A percentile compares a stretch with the other conserved stretches of the same genome.
Evolutionary conservation across 2,888 invertebrate genomes (phyloP).

Genomic region (Eilema griseolum): DNA sequence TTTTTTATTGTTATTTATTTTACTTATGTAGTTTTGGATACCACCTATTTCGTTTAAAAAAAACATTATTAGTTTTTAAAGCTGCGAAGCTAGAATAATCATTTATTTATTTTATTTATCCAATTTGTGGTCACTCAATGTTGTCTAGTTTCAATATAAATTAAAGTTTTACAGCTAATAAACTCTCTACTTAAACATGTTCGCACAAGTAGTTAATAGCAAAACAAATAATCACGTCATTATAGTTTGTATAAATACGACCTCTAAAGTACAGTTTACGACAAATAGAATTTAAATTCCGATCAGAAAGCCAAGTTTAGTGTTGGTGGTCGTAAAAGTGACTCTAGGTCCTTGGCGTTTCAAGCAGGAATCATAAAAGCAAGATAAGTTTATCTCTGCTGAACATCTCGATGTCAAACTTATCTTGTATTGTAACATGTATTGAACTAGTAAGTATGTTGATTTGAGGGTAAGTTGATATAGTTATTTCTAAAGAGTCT

Average conservation of each 20-base stretch:
- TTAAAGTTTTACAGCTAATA: slow-evolving; percentile 4
- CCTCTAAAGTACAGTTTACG: slow-evolving; percentile 23
- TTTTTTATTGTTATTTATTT: background rate
- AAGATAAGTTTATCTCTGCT: slow-evolving; percentile 49
- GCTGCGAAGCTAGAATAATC: background rate
- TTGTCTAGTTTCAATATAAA: background rate
- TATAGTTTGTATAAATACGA: slow-evolving; percentile 8
- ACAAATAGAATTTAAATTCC: slow-evolving; percentile 41
- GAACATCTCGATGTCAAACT: slow-evolving; percentile 34
- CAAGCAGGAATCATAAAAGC: slow-evolving; percentile 48
- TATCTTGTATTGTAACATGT: slow-evolving; percentile 37
- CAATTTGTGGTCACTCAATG: background rate
- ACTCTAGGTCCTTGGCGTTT: slow-evolving; percentile 34
- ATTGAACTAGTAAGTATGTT: background rate
- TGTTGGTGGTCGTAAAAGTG: slow-evolving; percentile 36
- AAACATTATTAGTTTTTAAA: background rate
- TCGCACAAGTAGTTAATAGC: slow-evolving; percentile 5
- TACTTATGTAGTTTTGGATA: background rate
- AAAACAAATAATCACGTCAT: slow-evolving; percentile 21
- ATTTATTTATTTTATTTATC: background rate
- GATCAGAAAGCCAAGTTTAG: slow-evolving; percentile 43
- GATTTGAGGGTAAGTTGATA: slow-evolving; percentile 19
- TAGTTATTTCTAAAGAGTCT: background rate
- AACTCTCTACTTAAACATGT: slow-evolving; percentile 7
- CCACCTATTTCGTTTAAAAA: background rate